phyloP scores from a whole-genome alignment of 1,140 invertebrate species.

The Lycorma delicatula region DNA sequence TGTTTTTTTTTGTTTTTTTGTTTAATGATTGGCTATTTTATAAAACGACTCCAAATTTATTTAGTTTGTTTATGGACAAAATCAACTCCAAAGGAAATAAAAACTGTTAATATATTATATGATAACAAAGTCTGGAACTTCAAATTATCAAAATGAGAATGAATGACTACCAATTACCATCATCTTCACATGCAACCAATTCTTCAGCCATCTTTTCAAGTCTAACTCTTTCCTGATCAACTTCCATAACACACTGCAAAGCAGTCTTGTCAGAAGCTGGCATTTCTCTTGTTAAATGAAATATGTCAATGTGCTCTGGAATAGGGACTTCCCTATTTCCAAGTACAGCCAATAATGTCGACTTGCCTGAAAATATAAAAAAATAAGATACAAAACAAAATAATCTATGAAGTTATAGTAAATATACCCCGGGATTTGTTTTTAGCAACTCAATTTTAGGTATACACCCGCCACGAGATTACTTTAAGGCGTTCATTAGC shows the following conservation, averaged over 20 bases:
- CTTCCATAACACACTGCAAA: conserved; percentile 95
- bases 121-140: no score
- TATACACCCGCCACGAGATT: no score
- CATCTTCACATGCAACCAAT: conserved; percentile 76
- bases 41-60: not conserved
- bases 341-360: conserved; percentile 82
- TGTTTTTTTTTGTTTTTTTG: no score
- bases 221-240: conserved; percentile 86
- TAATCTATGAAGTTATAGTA: no score
- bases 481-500: no score
- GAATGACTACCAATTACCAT: conserved; percentile 47
- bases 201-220: conserved; percentile 91
- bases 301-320: conserved; percentile 96
- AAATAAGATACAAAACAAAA: no score
- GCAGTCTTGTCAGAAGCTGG: conserved; percentile 89
- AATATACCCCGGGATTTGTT: no score
- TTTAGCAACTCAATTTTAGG: no score
- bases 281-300: conserved; percentile 94
- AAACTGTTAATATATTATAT: no score
- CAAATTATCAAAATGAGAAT: conserved; percentile 3
- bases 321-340: conserved; percentile 93
- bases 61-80: not conserved
- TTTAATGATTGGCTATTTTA: no score
- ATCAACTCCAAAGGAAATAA: not conserved
- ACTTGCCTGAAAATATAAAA: conserved; percentile 78